These are phyloP conservation scores for Sarcophaga carnaria DNA, from an alignment of 2,888 invertebrate species.

Conservation along the genomic window DNA sequence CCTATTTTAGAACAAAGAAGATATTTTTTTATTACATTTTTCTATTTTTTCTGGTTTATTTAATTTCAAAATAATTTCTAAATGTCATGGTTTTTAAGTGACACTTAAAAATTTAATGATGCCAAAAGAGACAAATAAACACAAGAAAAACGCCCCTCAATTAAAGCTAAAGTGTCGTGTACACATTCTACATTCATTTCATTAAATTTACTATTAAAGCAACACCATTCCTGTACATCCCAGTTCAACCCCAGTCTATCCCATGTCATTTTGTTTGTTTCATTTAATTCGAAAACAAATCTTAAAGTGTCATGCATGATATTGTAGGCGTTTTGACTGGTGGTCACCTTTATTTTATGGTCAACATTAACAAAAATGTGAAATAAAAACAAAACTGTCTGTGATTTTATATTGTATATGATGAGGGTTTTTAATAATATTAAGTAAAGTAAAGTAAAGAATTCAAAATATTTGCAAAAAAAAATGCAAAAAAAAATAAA, in stretches of 20 bases:
- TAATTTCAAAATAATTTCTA: constrained; percentile 3
- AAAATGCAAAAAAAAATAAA: neutral
- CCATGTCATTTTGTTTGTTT: constrained; percentile 39
- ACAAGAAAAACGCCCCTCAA: neutral
- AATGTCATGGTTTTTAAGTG: constrained; percentile 49
- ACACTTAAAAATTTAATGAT: constrained; percentile 12
- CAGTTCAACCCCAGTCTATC: neutral
- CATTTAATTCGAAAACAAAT: constrained; percentile 42
- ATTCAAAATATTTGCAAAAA: neutral
- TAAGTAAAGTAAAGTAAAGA: neutral
- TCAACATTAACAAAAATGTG: neutral
- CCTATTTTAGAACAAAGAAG: constrained; percentile 1
- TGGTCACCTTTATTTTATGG: constrained; percentile 43
- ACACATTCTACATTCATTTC: neutral
- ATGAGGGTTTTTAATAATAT: constrained; percentile 45
- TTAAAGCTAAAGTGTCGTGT: constrained; percentile 23
- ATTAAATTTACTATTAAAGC: neutral
- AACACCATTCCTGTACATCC: neutral
- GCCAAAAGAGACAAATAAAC: neutral
- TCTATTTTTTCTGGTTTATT: neutral
- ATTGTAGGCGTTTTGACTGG: constrained; percentile 21
- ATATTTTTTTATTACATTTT: neutral
- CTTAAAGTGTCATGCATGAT: constrained; percentile 44
- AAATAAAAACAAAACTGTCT: constrained; percentile 9
- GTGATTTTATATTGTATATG: constrained; percentile 17